Evolutionary conservation across 2,797 vertebrate species (phyloP).

Genomic region (Catharus ustulatus): DNA sequence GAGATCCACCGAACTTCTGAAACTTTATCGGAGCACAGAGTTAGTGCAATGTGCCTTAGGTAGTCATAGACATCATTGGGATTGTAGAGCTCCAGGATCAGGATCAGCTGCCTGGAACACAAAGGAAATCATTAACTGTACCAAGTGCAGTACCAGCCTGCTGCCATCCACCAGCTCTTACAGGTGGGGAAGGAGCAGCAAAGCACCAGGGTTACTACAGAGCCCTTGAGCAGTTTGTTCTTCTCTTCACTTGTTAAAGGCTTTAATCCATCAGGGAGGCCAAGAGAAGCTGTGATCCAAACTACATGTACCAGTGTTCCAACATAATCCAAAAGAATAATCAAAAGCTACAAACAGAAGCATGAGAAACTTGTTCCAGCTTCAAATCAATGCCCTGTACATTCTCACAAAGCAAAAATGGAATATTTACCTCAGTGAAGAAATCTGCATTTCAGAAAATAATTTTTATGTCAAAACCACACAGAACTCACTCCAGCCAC

Average conservation of each 20-base stretch:
- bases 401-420: neutral
- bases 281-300: neutral
- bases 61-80: conserved; percentile 75
- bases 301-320: neutral
- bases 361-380: neutral
- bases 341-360: neutral
- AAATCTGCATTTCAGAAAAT: neutral
- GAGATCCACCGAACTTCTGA: conserved; percentile 80
- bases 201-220: neutral
- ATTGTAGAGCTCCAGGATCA: conserved; percentile 77
- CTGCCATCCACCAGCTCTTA: neutral
- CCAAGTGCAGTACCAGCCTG: neutral
- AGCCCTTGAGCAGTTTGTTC: neutral
- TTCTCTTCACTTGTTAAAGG: neutral
- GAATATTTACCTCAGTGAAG: neutral
- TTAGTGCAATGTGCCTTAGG: conserved; percentile 74
- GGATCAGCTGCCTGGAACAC: conserved; percentile 77
- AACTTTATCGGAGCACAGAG: conserved; percentile 78
- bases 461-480: neutral
- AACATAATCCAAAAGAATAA: neutral
- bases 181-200: neutral
- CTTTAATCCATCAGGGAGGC: neutral
- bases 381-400: neutral
- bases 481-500: neutral
- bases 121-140: neutral